These are phyloP conservation scores for Larimichthys crocea DNA, from an alignment of 2,113 vertebrate species.

Conservation along the genomic window DNA sequence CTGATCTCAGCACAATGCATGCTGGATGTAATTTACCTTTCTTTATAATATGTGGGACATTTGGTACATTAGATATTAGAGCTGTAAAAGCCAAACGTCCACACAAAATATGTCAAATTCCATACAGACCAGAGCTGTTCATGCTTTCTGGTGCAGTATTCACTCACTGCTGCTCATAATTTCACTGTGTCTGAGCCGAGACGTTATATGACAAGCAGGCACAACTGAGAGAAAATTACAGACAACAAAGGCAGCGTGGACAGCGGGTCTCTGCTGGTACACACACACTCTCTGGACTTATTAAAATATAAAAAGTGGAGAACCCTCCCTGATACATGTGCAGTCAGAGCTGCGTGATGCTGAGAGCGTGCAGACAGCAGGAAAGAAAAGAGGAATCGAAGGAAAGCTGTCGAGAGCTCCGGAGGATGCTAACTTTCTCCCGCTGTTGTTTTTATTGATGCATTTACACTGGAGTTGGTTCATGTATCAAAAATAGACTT, in stretches of 20 bases:
- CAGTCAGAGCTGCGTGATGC: too few species aligned
- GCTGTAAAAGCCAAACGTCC: neutral
- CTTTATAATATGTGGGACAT: neutral
- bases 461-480: neutral
- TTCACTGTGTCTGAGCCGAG: neutral
- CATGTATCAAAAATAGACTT: neutral
- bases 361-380: slow-evolving; percentile 10
- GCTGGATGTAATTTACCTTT: neutral
- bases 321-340: neutral
- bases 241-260: slow-evolving; percentile 14
- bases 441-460: neutral
- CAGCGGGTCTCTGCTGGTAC: neutral
- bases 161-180: neutral
- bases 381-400: neutral
- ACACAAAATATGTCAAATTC: neutral
- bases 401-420: neutral
- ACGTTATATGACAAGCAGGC: neutral
- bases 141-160: neutral
- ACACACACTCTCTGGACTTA: neutral
- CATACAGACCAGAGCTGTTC: neutral
- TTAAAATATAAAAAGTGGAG: slow-evolving; percentile 10
- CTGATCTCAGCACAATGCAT: neutral
- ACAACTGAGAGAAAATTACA: slow-evolving; percentile 11
- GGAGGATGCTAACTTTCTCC: neutral
- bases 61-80: neutral